phyloP scores from a whole-genome alignment of 2,113 vertebrate species.

The Barnardius zonarius region DNA sequence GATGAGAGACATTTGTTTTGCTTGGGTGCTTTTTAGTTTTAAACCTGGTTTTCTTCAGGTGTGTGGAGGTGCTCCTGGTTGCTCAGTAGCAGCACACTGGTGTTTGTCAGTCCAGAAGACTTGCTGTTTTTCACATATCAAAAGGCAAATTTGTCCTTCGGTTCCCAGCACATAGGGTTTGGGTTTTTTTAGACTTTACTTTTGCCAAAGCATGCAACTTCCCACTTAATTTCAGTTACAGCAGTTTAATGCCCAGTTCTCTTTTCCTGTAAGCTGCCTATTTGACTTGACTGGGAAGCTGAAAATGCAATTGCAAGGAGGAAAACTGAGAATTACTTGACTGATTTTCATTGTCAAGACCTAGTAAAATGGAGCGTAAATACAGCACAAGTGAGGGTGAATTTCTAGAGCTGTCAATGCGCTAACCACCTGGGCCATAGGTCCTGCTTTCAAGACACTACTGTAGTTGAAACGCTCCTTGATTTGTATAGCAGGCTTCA shows the following conservation, averaged over 20 bases:
- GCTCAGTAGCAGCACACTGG: background rate
- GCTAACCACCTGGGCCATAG: background rate
- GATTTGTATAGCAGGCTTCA: background rate
- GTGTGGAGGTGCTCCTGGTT: background rate
- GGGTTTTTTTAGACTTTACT: rapidly evolving
- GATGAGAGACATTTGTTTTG: background rate
- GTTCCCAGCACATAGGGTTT: background rate
- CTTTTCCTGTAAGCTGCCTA: background rate
- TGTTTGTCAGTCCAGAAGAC: background rate
- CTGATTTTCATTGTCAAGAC: background rate
- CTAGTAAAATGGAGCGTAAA: background rate
- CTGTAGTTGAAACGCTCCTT: background rate
- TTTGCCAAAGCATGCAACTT: background rate
- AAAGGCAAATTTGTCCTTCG: background rate
- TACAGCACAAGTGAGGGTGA: background rate
- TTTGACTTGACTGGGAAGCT: background rate
- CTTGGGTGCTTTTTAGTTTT: background rate
- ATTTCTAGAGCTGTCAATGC: background rate
- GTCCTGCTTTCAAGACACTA: background rate
- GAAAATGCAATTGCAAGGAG: background rate
- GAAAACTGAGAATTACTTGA: background rate
- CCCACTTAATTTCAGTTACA: background rate
- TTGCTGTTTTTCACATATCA: background rate
- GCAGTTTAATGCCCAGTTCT: background rate
- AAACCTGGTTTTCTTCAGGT: background rate